These are phyloP conservation scores for zebrafish (Danio rerio) DNA, from an alignment of 2,113 vertebrate genomes.

Conservation along the genomic window DNA sequence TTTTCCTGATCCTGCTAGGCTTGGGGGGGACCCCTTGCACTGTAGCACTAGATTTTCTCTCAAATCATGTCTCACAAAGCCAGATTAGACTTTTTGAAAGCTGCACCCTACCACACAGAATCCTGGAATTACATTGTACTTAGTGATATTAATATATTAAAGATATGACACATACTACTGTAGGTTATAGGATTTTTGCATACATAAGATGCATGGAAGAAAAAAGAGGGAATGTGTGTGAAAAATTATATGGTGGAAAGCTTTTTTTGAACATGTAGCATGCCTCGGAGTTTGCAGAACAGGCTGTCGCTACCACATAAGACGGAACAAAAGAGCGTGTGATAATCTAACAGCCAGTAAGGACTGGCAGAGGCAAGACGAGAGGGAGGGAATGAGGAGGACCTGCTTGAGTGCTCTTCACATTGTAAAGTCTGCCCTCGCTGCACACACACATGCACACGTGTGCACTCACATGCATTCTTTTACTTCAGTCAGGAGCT, in stretches of 20 bases:
- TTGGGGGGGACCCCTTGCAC: neutral
- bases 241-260: neutral
- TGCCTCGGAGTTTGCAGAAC: neutral
- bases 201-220: neutral
- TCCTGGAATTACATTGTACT: neutral
- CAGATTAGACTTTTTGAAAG: neutral
- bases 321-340: slow-evolving; percentile 2
- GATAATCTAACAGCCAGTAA: slow-evolving; percentile 24
- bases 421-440: slow-evolving; percentile 35
- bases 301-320: neutral
- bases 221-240: neutral
- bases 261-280: neutral
- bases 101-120: neutral
- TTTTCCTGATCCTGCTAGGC: too few species aligned
- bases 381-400: slow-evolving; percentile 31
- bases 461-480: slow-evolving; percentile 15
- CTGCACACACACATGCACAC: slow-evolving; percentile 23
- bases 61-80: neutral
- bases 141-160: neutral
- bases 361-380: slow-evolving; percentile 7
- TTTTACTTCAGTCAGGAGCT: slow-evolving; percentile 11
- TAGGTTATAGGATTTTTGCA: neutral
- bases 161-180: neutral
- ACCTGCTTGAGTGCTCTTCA: slow-evolving; percentile 35
- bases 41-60: neutral